A percentile compares a stretch with the other conserved stretches of the same genome.
These are phyloP conservation scores for Tetragnatha versicolor DNA, from an alignment of 1,140 invertebrate genomes.

Conservation along the genomic window DNA sequence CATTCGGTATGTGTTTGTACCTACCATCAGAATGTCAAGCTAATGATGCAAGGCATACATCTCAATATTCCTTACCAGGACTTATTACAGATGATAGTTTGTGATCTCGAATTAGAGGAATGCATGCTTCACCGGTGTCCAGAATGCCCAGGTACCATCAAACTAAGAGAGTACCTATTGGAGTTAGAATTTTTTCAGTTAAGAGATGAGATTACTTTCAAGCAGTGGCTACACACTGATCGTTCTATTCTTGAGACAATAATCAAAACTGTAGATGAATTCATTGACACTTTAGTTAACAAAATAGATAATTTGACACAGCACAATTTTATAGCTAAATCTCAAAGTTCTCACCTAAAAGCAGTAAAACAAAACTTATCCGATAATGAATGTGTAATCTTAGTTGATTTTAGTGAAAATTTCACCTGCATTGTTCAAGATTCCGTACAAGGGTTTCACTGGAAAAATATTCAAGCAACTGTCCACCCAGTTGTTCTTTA, in stretches of 20 bases:
- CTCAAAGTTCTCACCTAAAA: neutral
- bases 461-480: neutral
- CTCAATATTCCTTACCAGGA: neutral
- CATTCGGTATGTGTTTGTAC: neutral
- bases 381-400: neutral
- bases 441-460: neutral
- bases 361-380: neutral
- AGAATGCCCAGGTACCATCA: neutral
- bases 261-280: neutral
- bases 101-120: neutral
- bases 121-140: neutral
- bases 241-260: neutral
- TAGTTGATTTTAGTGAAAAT: neutral
- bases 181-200: neutral
- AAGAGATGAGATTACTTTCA: neutral
- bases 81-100: neutral
- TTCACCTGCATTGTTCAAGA: neutral
- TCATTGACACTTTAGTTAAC: neutral
- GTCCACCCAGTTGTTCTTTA: neutral
- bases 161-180: neutral
- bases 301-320: neutral
- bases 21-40: constrained; percentile 4
- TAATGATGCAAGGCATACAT: neutral
- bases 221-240: neutral
- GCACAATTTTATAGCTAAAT: neutral